Evolutionary conservation across 2,797 vertebrate genomes (phyloP).

Genomic region (Paratrypauchen microcephalus): DNA sequence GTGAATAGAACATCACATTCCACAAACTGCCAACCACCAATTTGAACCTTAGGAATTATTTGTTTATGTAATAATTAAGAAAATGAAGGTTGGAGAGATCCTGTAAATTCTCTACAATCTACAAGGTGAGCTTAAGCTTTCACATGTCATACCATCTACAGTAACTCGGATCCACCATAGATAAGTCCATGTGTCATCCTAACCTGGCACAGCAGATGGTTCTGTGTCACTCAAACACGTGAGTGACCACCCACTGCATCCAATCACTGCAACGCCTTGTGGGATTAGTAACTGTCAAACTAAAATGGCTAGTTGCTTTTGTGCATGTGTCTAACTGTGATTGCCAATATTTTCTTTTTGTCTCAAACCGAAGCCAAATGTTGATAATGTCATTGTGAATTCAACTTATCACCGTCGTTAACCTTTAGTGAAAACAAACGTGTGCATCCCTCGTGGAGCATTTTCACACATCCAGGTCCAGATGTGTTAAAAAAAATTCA

Average conservation of each 20-base stretch:
- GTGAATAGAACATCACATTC: no score
- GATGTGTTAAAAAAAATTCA: conserved; percentile 13
- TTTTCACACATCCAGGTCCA: conserved; percentile 8
- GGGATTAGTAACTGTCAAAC: neutral
- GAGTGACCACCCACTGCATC: conserved; percentile 2
- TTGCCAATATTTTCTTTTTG: neutral
- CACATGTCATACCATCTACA: neutral
- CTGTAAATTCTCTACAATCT: neutral
- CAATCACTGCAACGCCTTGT: conserved; percentile 1
- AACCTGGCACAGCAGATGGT: conserved; percentile 4
- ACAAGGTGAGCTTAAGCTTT: neutral
- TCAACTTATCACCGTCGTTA: neutral
- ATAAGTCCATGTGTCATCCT: neutral
- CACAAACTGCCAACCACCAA: neutral
- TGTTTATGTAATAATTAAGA: neutral
- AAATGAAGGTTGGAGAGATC: neutral
- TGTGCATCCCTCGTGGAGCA: conserved; percentile 1
- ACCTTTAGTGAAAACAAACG: neutral
- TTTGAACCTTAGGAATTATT: neutral
- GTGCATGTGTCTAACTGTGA: neutral
- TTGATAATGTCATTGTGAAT: neutral
- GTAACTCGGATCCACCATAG: neutral
- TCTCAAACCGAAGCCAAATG: neutral
- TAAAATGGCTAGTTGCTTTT: neutral
- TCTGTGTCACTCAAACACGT: conserved; percentile 3